Evolutionary conservation across 2,888 invertebrate species (phyloP).

Genomic region (Ctenicera cuprea): DNA sequence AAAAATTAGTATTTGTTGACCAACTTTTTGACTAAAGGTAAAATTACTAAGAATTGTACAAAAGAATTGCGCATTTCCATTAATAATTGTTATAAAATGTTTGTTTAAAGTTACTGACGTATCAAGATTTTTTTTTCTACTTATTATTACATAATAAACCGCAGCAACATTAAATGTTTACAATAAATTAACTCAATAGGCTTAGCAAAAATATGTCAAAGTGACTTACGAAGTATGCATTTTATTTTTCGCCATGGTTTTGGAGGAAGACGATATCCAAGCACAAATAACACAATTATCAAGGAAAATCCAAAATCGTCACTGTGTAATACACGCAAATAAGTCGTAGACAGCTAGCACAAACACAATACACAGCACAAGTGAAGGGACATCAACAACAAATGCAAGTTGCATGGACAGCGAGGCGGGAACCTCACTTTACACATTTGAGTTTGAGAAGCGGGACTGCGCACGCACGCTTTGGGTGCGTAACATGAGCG

Average conservation of each 20-base stretch:
- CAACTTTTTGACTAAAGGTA: not conserved
- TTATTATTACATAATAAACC: no score
- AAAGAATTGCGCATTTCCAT: slow-evolving; percentile 1
- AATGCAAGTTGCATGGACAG: slow-evolving; percentile 49
- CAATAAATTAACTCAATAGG: no score
- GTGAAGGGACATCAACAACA: slow-evolving; percentile 46
- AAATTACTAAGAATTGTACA: not conserved
- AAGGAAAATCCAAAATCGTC: slow-evolving; percentile 9
- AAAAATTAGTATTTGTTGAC: no score
- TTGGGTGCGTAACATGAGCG: slow-evolving; percentile 35
- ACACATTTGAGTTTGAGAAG: slow-evolving; percentile 47
- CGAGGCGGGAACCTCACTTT: slow-evolving; percentile 47
- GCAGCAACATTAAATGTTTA: not conserved
- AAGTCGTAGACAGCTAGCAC: slow-evolving; percentile 30
- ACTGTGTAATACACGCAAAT: slow-evolving; percentile 24
- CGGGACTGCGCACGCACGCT: slow-evolving; percentile 51
- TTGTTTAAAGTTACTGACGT: no score
- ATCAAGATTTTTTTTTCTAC: no score
- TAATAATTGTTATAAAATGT: not conserved
- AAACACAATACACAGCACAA: slow-evolving; percentile 49
- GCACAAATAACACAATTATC: slow-evolving; percentile 38
- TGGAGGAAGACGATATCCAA: slow-evolving; percentile 34
- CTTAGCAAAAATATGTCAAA: not conserved
- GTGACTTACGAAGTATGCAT: slow-evolving; percentile 63
- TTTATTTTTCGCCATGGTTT: slow-evolving; percentile 61